Conservation (phyloP, 2,797 vertebrate species). For the Gobio occitaniae region DNA sequence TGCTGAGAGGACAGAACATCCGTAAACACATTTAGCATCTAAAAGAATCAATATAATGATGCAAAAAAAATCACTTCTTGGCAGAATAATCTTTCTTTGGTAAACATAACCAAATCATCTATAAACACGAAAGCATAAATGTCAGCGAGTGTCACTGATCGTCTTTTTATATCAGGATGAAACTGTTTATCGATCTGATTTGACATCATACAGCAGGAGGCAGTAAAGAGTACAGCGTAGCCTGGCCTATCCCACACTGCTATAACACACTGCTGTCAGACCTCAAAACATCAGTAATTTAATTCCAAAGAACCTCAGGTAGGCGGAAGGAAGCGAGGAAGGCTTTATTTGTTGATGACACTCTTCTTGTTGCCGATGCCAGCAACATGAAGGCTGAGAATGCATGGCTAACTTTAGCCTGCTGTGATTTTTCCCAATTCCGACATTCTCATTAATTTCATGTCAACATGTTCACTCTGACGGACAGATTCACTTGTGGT, state of each 20-base stretch:
- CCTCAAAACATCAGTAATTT: constrained; percentile 42
- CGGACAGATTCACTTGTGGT: constrained; percentile 25
- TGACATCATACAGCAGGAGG: constrained; percentile 26
- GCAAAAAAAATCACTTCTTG: constrained; percentile 30
- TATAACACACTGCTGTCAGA: neutral
- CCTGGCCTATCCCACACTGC: neutral
- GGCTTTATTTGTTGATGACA: constrained; percentile 37
- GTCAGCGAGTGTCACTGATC: constrained; percentile 24
- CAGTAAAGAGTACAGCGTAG: neutral
- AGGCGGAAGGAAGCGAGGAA: constrained; percentile 12
- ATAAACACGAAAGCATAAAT: constrained; percentile 36
- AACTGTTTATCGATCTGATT: constrained; percentile 48
- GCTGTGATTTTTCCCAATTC: constrained; percentile 18
- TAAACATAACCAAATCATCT: constrained; percentile 48
- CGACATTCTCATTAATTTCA: constrained; percentile 25
- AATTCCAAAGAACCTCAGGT: constrained; percentile 36
- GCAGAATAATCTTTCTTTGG: constrained; percentile 41
- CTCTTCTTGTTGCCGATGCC: constrained; percentile 26
- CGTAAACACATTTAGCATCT: constrained; percentile 8
- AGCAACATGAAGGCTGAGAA: constrained; percentile 39
- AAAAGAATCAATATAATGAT: constrained; percentile 35
- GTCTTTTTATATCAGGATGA: constrained; percentile 31
- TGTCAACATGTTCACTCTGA: constrained; percentile 38
- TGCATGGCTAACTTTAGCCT: constrained; percentile 42
- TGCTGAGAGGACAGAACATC: constrained; percentile 30